Conservation (phyloP, 2,888 invertebrate genomes). For the Hydropsyche betteni region DNA sequence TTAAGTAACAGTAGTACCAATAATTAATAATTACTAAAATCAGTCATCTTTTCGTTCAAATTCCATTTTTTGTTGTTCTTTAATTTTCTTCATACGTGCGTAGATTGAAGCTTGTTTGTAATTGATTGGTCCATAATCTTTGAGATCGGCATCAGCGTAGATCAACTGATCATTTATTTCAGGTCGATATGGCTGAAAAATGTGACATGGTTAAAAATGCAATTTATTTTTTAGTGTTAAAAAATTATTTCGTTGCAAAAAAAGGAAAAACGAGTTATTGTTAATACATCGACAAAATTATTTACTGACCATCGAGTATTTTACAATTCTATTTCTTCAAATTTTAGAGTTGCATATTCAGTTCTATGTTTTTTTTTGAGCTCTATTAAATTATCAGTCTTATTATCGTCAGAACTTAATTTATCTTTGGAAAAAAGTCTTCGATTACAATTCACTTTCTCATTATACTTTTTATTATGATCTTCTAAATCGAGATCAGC, state of each 20-base stretch:
- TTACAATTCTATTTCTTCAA: constrained; percentile 66
- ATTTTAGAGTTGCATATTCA: constrained; percentile 73
- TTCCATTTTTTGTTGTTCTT: constrained; percentile 64
- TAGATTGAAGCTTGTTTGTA: constrained; percentile 89
- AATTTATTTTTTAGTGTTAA: constrained; percentile 39
- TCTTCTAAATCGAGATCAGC: constrained; percentile 67
- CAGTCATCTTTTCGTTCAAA: constrained; percentile 46
- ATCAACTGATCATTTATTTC: constrained; percentile 79
- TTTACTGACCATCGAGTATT: constrained; percentile 24
- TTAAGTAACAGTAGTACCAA: no score
- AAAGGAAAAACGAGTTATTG: no score
- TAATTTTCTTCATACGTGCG: constrained; percentile 76
- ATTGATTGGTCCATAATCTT: constrained; percentile 90
- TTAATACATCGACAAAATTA: neutral
- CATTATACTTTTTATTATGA: constrained; percentile 67
- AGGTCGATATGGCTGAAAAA: constrained; percentile 78
- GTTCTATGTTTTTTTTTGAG: constrained; percentile 59
- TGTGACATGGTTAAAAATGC: constrained; percentile 50
- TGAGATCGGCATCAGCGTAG: constrained; percentile 90
- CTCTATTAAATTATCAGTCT: constrained; percentile 31
- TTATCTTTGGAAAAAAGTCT: constrained; percentile 66
- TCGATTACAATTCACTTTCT: constrained; percentile 67
- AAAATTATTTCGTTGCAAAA: neutral
- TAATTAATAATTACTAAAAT: neutral
- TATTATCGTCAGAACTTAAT: constrained; percentile 54